Base-by-base conservation (phyloP, 2,888 invertebrate genomes). In the Ariolimax columbianus region DNA sequence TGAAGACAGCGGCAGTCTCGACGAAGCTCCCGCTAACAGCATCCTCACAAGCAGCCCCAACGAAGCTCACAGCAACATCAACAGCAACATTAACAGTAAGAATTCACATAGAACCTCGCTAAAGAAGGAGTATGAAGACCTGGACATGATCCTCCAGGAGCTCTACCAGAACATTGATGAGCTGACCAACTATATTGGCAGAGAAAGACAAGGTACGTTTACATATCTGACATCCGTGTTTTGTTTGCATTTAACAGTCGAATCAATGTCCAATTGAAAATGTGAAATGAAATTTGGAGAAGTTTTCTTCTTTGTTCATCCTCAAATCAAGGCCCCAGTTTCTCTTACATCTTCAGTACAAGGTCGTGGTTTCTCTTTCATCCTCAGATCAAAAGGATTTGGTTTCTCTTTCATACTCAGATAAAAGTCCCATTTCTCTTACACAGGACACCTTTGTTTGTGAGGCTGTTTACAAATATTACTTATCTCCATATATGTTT, bases 151-250 rank as follows among this genome's bases (percentile, higher is more conserved):
- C 85, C 89, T 93, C 66, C 88, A 91, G 23, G 91, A 92, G 82
- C 90, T 94, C 79, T 92, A 91, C 86, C 89, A 92, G 80, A 91
- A 93, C 88, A 93, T 93, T 82, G 91, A 90, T 85, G 92, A 91
- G 77, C 88, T 93, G 23, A 91, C 89, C 77, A 89, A 89, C 73
- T 89, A 89, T 33, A 91, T 92, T 19, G 88, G 89, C 81, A 88
- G 88, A n/a, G 90, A 89, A 47, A 88, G 88, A 85, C 89, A 89
- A 82, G 90, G 90, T 91, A 86, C 40, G 72, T 23, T 11, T 38
- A 26, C 38, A 66, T n/a, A n/a, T 30, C 7, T 66, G 33, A 47
- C 14, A 47, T 55, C 55, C 23, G 55, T 55, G 17, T 55, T 11
- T 55, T 11, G 55, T 55, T 55, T 11, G 19, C 17, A 55, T 55